A percentile compares a stretch with the other conserved stretches of the same genome.
These are phyloP conservation scores for Hydra vulgaris DNA, from an alignment of 30 jellyfish, hydroid and myxozoan species.

Conservation along the genomic window DNA sequence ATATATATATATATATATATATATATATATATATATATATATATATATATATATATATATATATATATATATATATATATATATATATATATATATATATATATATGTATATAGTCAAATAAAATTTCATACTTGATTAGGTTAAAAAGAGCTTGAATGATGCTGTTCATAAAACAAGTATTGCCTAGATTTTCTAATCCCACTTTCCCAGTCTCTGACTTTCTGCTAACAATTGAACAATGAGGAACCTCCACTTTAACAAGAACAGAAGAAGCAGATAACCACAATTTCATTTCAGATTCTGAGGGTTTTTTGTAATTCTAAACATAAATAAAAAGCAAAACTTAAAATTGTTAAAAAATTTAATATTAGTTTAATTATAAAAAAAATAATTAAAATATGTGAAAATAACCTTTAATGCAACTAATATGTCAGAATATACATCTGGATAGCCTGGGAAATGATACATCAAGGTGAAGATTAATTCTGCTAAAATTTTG, in stretches of 20 bases:
- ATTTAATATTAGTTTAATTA: background rate
- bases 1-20: too few relatives aligned
- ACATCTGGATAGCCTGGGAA: constrained; percentile 63
- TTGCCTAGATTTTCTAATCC: constrained; percentile 86
- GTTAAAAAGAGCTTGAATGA: constrained; percentile 74
- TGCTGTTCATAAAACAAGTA: constrained; percentile 88
- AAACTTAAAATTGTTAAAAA: background rate
- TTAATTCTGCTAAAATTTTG: constrained; percentile 41
- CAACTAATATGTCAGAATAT: constrained; percentile 22
- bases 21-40: too few relatives aligned
- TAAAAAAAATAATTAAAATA: background rate
- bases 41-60: too few relatives aligned
- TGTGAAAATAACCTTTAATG: constrained; percentile 41
- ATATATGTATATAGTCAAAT: background rate
- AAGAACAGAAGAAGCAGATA: constrained; percentile 16
- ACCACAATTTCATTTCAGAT: constrained; percentile 58
- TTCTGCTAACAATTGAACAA: background rate
- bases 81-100: too few relatives aligned
- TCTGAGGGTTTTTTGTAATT: constrained; percentile 53
- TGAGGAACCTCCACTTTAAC: constrained; percentile 1
- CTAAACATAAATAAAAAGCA: constrained; percentile 20
- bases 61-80: too few relatives aligned
- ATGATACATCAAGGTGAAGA: constrained; percentile 54
- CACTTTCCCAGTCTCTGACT: constrained; percentile 54
- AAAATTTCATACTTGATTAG: constrained; percentile 33